Evolutionary conservation across 2,888 invertebrate genomes (phyloP), one percentile per base, ranked within the genome.

Genomic region (Malthinus flaveolus): DNA sequence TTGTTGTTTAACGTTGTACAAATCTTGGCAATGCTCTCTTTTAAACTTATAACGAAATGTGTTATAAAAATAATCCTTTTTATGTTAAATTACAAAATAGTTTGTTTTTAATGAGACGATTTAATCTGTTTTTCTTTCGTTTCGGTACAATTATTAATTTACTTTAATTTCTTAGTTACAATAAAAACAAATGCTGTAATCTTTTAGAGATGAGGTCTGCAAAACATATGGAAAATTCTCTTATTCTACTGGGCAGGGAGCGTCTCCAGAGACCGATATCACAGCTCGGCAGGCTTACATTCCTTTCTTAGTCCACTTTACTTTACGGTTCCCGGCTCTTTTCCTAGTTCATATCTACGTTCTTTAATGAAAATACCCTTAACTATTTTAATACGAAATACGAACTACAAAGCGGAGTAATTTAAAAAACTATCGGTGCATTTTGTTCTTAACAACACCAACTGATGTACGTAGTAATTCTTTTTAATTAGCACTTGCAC

Each of bases 271-370:
- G 63, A 56, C 55, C 52, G 59, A 63, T 61, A 63, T 63, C 61
- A 59, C 61, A 63, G 55, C 61, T 61, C 60, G 61, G 54, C 63
- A 58, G 61, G 50, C 57, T 61, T 56, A 55, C 61, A 48, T 39
- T 48, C 44, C 53, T 58, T 52, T 52, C 58, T 35, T 45, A 42
- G 56, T 50, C 51, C 50, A 56, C 47, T 52, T 48, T 52, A 56
- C 56, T 36, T 50, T 56, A 44, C 50, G 45, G 42, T 37, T 46
- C 46, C 51, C 56, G 34, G 59, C 64, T 65, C 64, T 66, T 69
- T 66, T 53, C 35, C 32, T 34, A 48, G 35, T 52, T 53, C 49
- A 48, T 58, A 42, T 58, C 48, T 52, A 52, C 58, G 52, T 50
- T n/a, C 48, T 48, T 44, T 58, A 53, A 13, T n/a, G 15, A 42